phyloP scores from a whole-genome alignment of 2,797 vertebrate genomes.

The Pogonophryne albipinna region DNA sequence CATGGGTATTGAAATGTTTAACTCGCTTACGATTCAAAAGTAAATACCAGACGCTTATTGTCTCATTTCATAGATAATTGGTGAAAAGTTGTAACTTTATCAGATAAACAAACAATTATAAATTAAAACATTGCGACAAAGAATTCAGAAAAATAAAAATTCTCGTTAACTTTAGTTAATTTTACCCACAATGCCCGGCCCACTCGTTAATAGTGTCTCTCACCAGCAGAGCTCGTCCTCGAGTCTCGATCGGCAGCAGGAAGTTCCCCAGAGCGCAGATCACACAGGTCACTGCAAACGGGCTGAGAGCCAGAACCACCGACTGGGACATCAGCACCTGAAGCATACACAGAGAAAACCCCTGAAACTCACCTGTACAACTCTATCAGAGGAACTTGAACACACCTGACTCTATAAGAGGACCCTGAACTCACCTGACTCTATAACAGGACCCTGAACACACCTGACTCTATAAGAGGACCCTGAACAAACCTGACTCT shows the following conservation, averaged over 20 bases:
- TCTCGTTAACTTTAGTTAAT: too few relatives aligned
- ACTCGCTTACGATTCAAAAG: too few relatives aligned
- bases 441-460: neutral
- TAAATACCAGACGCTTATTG: too few relatives aligned
- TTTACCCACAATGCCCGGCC: too few relatives aligned
- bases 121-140: too few relatives aligned
- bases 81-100: too few relatives aligned
- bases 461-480: neutral
- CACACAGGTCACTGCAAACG: conserved; percentile 87
- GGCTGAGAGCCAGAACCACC: conserved; percentile 86
- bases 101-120: too few relatives aligned
- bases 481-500: too few relatives aligned
- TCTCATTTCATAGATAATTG: too few relatives aligned
- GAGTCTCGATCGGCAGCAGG: conserved; percentile 92
- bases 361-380: neutral
- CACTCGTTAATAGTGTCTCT: conserved; percentile 28
- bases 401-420: conserved; percentile 81
- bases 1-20: too few relatives aligned
- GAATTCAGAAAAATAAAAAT: too few relatives aligned
- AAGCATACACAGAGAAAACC: neutral
- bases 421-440: rapidly evolving
- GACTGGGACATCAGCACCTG: conserved; percentile 93
- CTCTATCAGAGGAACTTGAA: neutral
- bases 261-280: conserved; percentile 87
- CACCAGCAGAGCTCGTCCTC: conserved; percentile 91